Evolutionary conservation across 2,888 invertebrate species (phyloP).

Genomic region (Platypus cylindrus): DNA sequence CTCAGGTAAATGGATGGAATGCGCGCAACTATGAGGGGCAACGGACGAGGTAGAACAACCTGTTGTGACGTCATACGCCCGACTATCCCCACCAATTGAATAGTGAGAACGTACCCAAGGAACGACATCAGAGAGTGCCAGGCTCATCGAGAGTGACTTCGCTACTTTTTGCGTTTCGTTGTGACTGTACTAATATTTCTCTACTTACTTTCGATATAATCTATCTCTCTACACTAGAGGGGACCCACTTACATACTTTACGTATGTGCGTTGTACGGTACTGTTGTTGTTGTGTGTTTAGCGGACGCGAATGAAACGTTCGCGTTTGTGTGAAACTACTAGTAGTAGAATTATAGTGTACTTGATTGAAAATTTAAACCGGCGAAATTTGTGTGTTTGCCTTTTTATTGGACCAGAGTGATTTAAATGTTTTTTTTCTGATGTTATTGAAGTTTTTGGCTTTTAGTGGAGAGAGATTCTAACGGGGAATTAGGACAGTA

Average conservation of each 20-base stretch:
- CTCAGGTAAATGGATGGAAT: slow-evolving; percentile 33
- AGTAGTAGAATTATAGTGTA: too few species aligned
- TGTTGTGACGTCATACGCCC: slow-evolving; percentile 34
- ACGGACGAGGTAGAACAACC: slow-evolving; percentile 35
- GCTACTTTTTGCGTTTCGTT: slow-evolving; percentile 9
- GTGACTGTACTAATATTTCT: too few species aligned
- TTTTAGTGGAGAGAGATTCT: too few species aligned
- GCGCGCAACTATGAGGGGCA: slow-evolving; percentile 19
- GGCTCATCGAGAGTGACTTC: slow-evolving; percentile 17
- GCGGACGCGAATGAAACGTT: neutral
- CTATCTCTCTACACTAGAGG: neutral
- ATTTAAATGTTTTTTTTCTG: too few species aligned
- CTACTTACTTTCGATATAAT: too few species aligned
- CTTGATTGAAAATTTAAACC: too few species aligned
- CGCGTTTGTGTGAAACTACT: too few species aligned
- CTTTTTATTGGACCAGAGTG: too few species aligned
- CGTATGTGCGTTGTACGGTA: neutral
- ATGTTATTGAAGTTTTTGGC: too few species aligned
- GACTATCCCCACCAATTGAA: slow-evolving; percentile 23
- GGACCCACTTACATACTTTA: neutral
- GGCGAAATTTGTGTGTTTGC: too few species aligned
- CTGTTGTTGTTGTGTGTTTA: slow-evolving; percentile 1
- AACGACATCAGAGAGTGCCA: slow-evolving; percentile 13
- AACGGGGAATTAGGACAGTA: too few species aligned
- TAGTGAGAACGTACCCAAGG: slow-evolving; percentile 1